Evolutionary conservation across 2,888 invertebrate genomes (phyloP).

Genomic region (Sceliomorpha sp.): DNA sequence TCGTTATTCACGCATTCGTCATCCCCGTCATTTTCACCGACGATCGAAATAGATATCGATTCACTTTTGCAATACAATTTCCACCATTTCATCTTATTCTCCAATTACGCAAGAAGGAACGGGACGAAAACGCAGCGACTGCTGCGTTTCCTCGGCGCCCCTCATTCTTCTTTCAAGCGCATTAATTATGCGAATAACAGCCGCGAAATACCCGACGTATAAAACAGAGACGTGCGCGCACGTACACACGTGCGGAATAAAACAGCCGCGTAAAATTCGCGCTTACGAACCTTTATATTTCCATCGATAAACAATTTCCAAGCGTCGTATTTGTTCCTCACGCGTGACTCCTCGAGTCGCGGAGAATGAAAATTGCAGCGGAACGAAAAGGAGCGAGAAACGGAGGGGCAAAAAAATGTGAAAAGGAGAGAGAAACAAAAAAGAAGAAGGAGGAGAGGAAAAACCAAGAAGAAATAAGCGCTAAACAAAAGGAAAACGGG

Average conservation of each 20-base stretch:
- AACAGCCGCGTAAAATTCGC: conserved; percentile 40
- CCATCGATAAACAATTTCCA: conserved; percentile 53
- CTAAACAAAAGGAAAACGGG: conserved; percentile 9
- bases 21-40: no score
- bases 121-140: no score
- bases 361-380: conserved; percentile 34
- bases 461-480: conserved; percentile 9
- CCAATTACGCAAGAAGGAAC: no score
- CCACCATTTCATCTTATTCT: no score
- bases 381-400: conserved; percentile 29
- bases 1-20: no score
- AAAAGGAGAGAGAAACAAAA: conserved; percentile 1
- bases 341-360: conserved; percentile 16
- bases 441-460: no score
- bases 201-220: conserved; percentile 42
- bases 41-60: no score
- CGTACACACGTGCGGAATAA: conserved; percentile 25
- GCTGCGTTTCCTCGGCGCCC: conserved; percentile 8
- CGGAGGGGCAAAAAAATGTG: conserved; percentile 4
- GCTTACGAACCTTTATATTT: conserved; percentile 48
- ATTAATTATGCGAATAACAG: conserved; percentile 45
- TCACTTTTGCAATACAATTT: no score
- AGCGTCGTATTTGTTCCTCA: conserved; percentile 33
- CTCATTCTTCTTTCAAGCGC: conserved; percentile 17
- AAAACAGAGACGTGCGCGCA: no score